Evolutionary conservation across 2,888 invertebrate species (phyloP), one percentile per base, ranked within the genome.

Genomic region (Aproaerema taeniolella): DNA sequence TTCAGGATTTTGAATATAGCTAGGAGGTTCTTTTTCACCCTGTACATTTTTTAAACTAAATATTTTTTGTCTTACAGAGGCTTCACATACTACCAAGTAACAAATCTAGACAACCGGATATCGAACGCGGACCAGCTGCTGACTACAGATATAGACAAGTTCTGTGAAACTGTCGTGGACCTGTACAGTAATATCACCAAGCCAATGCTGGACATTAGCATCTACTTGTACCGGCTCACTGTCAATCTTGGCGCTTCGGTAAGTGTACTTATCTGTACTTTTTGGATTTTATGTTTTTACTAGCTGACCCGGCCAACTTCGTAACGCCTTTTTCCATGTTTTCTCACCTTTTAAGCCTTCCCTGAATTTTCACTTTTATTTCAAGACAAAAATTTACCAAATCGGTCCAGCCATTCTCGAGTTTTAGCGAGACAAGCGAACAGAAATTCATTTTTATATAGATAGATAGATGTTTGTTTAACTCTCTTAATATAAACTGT

Each of bases 131-230:
- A 99, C 77, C 98, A 99, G 71, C 87, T 99, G 33, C 82, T 99
- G 40, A 98, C 98, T 0, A 97, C 95, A 1, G 99, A 99, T 69
- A 95, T 99, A 1, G 99, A 99, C 73, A 97, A 96, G 77, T 98
- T 99, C 87, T 98, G 98, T 72, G 96, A 96, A 55, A 95, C 96
- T 40, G 92, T 97, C 24, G 95, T 97, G 0, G 98, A 98, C 67
- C 87, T 99, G 9, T 99, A 99, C 83, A 96, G 97, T 45, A 98
- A 99, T 72, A 91, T 98, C 15, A 96, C 96, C 56, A 99, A 99
- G 86, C 99, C 99, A 0, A 66, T 97, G 28, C 82, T 99, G 51
- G 99, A 99, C 72, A 98, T 99, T 29, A 89, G 94, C 42, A 94
- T 99, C 52, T 99, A 98, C 68, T 92, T 98, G 8, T 95, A 96